These are phyloP conservation scores for Venusia cambrica DNA, from an alignment of 2,888 invertebrate genomes.

Conservation along the genomic window DNA sequence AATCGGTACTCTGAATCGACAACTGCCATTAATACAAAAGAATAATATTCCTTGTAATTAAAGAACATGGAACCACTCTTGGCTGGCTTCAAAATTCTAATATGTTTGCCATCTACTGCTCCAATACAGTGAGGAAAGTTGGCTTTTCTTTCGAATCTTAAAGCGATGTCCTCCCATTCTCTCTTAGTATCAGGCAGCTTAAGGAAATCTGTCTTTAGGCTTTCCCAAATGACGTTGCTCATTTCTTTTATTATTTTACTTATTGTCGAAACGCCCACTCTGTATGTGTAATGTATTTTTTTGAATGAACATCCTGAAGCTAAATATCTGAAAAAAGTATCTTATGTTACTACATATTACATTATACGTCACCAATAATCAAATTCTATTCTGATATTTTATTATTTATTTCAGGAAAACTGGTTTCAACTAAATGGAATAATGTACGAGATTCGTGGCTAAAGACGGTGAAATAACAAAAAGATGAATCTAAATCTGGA, in stretches of 20 bases:
- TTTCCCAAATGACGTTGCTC: constrained; percentile 5
- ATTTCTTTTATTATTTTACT: constrained; percentile 19
- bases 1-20: constrained; percentile 31
- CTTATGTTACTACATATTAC: constrained; percentile 20
- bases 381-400: constrained; percentile 21
- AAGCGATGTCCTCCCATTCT: constrained; percentile 13
- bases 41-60: constrained; percentile 16
- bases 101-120: constrained; percentile 15
- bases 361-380: constrained; percentile 24
- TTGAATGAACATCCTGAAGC: constrained; percentile 22
- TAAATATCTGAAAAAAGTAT: constrained; percentile 18
- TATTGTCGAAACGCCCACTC: constrained; percentile 13
- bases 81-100: constrained; percentile 19
- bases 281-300: constrained; percentile 19
- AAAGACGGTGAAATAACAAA: constrained; percentile 26
- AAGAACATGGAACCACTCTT: constrained; percentile 18
- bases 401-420: constrained; percentile 27
- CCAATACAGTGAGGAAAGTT: no score
- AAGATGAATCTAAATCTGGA: constrained; percentile 27
- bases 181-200: no score
- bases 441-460: constrained; percentile 29
- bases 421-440: constrained; percentile 28
- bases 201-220: no score
- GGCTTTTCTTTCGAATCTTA: constrained; percentile 10
- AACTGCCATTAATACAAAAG: constrained; percentile 28